Percentiles rank a stretch among this genome's conserved stretches.
Conservation (phyloP, 2,888 invertebrate species). For the Chrysolina oricalcia region DNA sequence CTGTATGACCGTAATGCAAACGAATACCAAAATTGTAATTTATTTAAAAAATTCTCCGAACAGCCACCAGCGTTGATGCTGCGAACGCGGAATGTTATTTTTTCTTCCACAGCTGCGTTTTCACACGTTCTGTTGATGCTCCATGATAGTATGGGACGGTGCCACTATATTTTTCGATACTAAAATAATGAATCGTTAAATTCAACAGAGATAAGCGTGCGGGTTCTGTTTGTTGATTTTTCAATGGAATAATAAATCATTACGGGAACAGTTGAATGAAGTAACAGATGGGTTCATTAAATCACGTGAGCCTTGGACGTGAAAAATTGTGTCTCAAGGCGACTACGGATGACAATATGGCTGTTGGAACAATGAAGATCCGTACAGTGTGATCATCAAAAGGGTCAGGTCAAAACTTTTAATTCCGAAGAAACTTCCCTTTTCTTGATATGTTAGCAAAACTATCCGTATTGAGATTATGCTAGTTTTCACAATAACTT, state of each 20-base stretch:
- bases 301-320: neutral
- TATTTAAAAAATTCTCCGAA: conserved; percentile 19
- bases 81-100: conserved; percentile 60
- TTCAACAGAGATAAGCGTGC: conserved; percentile 38
- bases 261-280: conserved; percentile 28
- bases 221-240: conserved; percentile 45
- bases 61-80: conserved; percentile 1
- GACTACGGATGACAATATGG: neutral
- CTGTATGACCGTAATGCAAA: conserved; percentile 47
- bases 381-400: neutral
- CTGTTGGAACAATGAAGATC: neutral
- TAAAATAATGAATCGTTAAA: conserved; percentile 45
- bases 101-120: conserved; percentile 65
- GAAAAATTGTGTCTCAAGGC: neutral
- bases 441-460: too few species aligned
- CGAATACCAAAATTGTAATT: conserved; percentile 54
- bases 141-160: conserved; percentile 56
- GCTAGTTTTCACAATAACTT: too few species aligned
- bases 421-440: too few species aligned
- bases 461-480: too few species aligned
- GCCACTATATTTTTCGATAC: conserved; percentile 47
- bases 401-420: too few species aligned
- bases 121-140: conserved; percentile 68
- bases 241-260: conserved; percentile 45
- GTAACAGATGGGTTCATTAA: conserved; percentile 30